Evolutionary conservation across 2,113 vertebrate species (phyloP), one percentile per base, ranked within the genome.

Genomic region (Climacteris rufus): DNA sequence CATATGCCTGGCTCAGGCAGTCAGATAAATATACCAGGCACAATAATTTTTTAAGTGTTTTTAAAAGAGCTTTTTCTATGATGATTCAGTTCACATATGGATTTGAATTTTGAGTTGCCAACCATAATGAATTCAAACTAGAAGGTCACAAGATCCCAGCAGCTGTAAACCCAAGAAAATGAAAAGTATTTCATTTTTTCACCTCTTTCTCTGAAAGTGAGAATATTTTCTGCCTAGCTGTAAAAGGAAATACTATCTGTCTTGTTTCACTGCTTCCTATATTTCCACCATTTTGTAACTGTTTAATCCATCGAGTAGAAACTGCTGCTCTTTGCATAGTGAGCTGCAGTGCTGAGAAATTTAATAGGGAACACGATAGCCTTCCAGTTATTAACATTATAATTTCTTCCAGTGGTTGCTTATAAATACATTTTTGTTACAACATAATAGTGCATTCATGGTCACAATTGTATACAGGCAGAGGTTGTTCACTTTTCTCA

Each of bases 351-450:
- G 94, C 96, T 89, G 82, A 96, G 97, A 98, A 98, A 97, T 97
- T 97, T 98, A 96, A 98, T 97, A 97, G 68, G 97, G 97, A 98
- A 98, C 75, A 93, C 0, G 91, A 97, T 98, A 98, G 89, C 89
- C 93, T 96, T 95, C 83, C 74, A 90, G 93, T 97, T 98, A 98
- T 96, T 98, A 97, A 96, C 94, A 95, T 97, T 96, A 96, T 97
- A 96, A 97, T 97, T 97, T 96, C 92, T 98, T 98, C 91, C 97
- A 97, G 91, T 95, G 69, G 90, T 97, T 97, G 88, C 96, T 97
- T 98, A 97, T 98, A 98, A 98, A 98, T 96, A 96, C 93, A 96
- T 98, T 98, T 98, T 97, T 98, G 96, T 98, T 98, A 90, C 94
- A 97, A 94, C 74, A 97, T 97, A 98, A 96, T 97, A 98, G 96